Evolutionary conservation across 2,888 invertebrate species (phyloP).

Genomic region (Apantesis nais): DNA sequence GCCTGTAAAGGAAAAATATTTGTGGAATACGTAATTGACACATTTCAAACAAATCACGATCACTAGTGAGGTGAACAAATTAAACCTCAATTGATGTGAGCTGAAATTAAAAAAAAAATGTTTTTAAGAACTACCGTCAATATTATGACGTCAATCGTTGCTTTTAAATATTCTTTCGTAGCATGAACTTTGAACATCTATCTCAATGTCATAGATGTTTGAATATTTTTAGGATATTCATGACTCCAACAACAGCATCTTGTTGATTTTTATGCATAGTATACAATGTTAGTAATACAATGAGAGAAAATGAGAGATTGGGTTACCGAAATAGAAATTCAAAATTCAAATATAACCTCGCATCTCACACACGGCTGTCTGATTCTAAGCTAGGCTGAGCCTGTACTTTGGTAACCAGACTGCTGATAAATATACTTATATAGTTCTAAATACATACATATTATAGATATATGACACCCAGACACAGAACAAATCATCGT

Average conservation of each 20-base stretch:
- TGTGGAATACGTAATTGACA: constrained; percentile 7
- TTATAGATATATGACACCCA: no score
- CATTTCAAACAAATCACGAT: background rate
- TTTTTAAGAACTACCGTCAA: background rate
- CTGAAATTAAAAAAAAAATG: background rate
- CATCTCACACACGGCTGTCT: no score
- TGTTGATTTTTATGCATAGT: no score
- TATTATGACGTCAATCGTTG: background rate
- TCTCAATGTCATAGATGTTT: background rate
- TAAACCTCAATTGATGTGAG: background rate
- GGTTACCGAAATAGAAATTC: no score
- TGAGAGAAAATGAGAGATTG: no score
- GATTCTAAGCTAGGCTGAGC: no score
- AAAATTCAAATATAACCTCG: no score
- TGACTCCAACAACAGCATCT: background rate
- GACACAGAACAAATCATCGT: no score
- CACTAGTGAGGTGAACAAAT: background rate
- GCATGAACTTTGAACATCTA: background rate
- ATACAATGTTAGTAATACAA: no score
- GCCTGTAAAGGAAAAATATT: constrained; percentile 6
- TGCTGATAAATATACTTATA: no score
- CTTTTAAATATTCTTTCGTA: background rate
- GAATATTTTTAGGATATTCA: background rate
- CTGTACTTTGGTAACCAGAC: no score
- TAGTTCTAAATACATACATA: no score